Conservation (phyloP, 2,113 vertebrate genomes). For the Paratilapia polleni region DNA sequence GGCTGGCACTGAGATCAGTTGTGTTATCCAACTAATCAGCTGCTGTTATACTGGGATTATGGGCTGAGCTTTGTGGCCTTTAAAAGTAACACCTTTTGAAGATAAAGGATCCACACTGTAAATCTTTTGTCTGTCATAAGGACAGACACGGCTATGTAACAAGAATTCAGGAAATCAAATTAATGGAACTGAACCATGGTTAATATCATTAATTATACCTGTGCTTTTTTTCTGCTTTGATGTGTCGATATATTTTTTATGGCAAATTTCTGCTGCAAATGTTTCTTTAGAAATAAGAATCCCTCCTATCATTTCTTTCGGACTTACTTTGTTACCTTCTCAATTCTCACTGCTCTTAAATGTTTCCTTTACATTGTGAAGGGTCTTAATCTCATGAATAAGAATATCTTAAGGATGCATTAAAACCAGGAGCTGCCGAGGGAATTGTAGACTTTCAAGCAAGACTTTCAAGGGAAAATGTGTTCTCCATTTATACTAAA, state of each 20-base stretch:
- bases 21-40: no score
- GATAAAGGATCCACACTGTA: neutral
- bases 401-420: conserved; percentile 25
- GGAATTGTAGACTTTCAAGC: conserved; percentile 13
- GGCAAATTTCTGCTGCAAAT: neutral
- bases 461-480: conserved; percentile 23
- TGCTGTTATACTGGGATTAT: neutral
- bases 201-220: neutral
- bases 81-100: neutral
- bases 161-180: neutral
- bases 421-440: conserved; percentile 33
- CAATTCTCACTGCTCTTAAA: neutral
- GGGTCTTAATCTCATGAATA: conserved; percentile 12
- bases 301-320: neutral
- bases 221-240: neutral
- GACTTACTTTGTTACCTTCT: neutral
- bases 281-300: neutral
- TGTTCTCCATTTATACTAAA: conserved; percentile 31
- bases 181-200: neutral
- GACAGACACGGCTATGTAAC: rapidly evolving
- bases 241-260: neutral
- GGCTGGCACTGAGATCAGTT: neutral
- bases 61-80: neutral
- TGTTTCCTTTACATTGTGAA: neutral
- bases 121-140: neutral